Evolutionary conservation across 2,797 vertebrate species (phyloP), one percentile per base, ranked within the genome.

Genomic region (Oryzias sinensis): DNA sequence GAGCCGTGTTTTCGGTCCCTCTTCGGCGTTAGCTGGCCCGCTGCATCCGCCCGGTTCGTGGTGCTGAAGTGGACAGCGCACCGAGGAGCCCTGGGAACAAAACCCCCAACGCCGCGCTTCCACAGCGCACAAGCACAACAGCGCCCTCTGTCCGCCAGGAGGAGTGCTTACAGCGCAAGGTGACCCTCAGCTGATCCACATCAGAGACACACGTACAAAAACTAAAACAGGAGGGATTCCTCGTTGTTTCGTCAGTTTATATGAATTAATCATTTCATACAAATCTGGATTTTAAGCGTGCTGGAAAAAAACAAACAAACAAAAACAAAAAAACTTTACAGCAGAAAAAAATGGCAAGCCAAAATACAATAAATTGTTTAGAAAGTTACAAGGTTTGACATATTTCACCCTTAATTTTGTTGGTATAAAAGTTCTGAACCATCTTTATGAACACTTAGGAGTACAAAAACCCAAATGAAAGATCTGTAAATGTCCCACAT

Each of bases 21-120:
- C 72, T 25, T 53, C 76, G 4, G 68, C 48, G 52, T 52, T 63
- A 72, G 81, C 80, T 76, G 49, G 62, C 79, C 59, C 64, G 75
- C 75, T 79, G 76, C 73, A 79, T 85, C 67, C 9, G 65, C 76
- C 81, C 78, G 68, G 79, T 58, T 82, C 47, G 85, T 90, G 87
- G 89, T 88, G 88, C 91, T 92, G 90, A 93, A 92, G 86, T 92
- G 92, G 92, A 93, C 92, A 93, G 92, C 91, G 84, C 91, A 91
- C 77, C 50, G 65, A 79, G 68, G 56, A 79, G 86, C 70, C 62
- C 60, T 17, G 65, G 66, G 70, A 75, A 81, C 70, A 86, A 80
- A 74, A 61, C 44, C 41, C 49, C 56, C 24, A 22, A 49, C 46
- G 51, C 52, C 44, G 79, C 53, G 53, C 53, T 33, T 9, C 55